Base-by-base conservation (phyloP, 2,888 invertebrate species). In the Lasioglossum pauxillum region DNA sequence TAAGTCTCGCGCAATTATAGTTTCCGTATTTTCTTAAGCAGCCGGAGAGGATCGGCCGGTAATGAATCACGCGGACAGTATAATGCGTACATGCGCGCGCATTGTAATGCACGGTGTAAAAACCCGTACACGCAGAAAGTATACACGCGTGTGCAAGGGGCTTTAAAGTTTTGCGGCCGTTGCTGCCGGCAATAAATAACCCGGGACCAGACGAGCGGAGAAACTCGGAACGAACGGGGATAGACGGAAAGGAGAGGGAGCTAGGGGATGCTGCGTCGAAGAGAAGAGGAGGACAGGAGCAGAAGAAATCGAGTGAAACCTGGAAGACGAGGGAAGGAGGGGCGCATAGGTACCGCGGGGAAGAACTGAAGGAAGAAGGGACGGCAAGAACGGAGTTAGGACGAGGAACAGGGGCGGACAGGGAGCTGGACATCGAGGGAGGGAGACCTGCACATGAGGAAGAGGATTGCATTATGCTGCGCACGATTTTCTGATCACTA, bases 1-100 rank as follows among this genome's bases (percentile, higher is more conserved):
- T 93, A 94, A 93, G 93, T 94, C 93, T 93, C 93, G 90, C 90
- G 91, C 94, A 94, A 94, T 94, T 94, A 94, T 91, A 93, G 93
- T 94, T 94, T 93, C 92, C 92, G 91, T 92, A 93, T 93, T 94
- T 94, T 93, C 93, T 92, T 92, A 91, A 92, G 93, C 90, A 88
- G 91, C 88, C 91, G 89, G 49, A 74, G 89, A 91, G 91, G 91
- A 89, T 88, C 86, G 88, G 92, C 86, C 86, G 91, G 93, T 93
- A 93, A 94, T 94, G 94, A 94, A 94, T 94, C 94, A 94, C 88
- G 83, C 91, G 89, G 94, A 93, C 93, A 92, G 93, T 87, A 90
- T 89, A 89, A 91, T 90, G 88, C 86, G 86, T 88, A 89, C 86
- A 92, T 89, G 90, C 88, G 89, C 91, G 90, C 78, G 89, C 89